Conservation (phyloP, 2,888 invertebrate species). For the Orthonevra nobilis region DNA sequence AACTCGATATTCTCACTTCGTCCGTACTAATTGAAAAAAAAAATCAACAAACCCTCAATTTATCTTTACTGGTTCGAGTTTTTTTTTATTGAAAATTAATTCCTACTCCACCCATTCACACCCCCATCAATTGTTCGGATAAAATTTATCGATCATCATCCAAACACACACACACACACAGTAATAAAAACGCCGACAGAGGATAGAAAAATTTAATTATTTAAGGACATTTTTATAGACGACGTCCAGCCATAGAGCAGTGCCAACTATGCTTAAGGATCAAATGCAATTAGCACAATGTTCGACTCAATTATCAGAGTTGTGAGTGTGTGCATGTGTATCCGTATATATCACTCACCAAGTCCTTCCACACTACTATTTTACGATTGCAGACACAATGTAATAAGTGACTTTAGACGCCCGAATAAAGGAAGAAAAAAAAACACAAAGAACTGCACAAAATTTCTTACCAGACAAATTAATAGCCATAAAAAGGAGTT, state of each 20-base stretch:
- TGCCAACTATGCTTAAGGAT: conserved; percentile 42
- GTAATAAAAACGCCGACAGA: conserved; percentile 6
- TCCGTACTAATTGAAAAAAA: conserved; percentile 51
- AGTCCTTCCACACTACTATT: conserved; percentile 58
- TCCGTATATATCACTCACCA: conserved; percentile 1
- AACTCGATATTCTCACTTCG: not conserved
- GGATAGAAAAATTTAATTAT: conserved; percentile 68
- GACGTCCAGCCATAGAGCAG: conserved; percentile 30
- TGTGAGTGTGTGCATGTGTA: conserved; percentile 29
- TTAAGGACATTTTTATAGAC: conserved; percentile 70
- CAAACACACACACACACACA: conserved; percentile 1
- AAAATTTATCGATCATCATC: conserved; percentile 67
- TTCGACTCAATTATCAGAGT: conserved; percentile 69
- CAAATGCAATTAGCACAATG: conserved; percentile 71
- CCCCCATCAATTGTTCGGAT: conserved; percentile 45
- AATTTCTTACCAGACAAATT: conserved; percentile 68
- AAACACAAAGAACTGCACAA: conserved; percentile 43
- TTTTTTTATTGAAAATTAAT: conserved; percentile 60
- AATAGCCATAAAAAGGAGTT: conserved; percentile 64
- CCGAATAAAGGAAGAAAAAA: conserved; percentile 7
- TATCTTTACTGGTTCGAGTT: conserved; percentile 34
- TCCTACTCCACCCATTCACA: conserved; percentile 35
- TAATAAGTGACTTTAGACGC: conserved; percentile 65
- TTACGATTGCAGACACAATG: conserved; percentile 69
- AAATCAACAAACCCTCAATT: conserved; percentile 34